phyloP scores from a whole-genome alignment of 1,140 invertebrate genomes.

The Vanessa tameamea region DNA sequence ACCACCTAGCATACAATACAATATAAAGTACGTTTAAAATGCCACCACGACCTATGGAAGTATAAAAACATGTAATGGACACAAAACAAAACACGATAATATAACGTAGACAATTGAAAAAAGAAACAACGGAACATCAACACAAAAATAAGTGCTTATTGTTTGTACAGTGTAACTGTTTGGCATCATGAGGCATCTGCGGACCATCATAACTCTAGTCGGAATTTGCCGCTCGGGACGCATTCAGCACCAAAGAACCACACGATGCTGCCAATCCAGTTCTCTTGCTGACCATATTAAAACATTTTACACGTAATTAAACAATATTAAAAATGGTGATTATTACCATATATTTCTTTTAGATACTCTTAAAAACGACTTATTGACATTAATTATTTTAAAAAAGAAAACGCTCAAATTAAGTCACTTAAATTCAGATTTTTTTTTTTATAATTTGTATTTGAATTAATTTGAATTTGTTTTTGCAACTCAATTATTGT shows the following conservation, averaged over 20 bases:
- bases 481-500: too few relatives aligned
- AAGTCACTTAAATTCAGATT: too few relatives aligned
- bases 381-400: too few relatives aligned
- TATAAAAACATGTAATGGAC: too few relatives aligned
- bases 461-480: too few relatives aligned
- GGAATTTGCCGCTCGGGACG: conserved; percentile 67
- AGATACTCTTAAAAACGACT: too few relatives aligned
- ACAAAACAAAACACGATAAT: neutral
- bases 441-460: too few relatives aligned
- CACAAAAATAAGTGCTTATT: conserved; percentile 2
- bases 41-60: too few relatives aligned
- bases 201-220: conserved; percentile 58
- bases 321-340: neutral
- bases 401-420: too few relatives aligned
- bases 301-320: conserved; percentile 48
- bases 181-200: conserved; percentile 44
- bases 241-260: conserved; percentile 70
- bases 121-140: neutral
- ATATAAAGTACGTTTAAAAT: too few relatives aligned
- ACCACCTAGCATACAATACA: too few relatives aligned
- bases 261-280: conserved; percentile 65
- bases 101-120: neutral
- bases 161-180: conserved; percentile 30
- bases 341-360: too few relatives aligned
- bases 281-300: conserved; percentile 69